Evolutionary conservation across 2,113 vertebrate species (phyloP), one percentile per base, ranked within the genome.

Genomic region (Xiphophorus couchianus): DNA sequence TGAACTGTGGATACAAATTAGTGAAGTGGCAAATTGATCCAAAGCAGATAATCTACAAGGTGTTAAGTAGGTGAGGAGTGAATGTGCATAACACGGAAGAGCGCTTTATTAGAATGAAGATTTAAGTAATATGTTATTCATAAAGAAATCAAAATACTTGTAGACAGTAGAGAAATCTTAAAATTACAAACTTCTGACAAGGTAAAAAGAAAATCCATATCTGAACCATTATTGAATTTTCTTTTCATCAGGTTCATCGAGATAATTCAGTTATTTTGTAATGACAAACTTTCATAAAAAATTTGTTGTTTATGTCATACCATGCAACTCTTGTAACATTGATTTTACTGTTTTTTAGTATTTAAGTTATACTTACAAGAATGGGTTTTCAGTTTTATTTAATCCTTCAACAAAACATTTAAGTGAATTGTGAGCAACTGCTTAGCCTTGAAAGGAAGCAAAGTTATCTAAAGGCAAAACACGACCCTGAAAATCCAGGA

Each of bases 401-500:
- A 77, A 80, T 83, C 27, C 30, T 66, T 67, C 80, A 86, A 89
- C 69, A 84, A 70, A 83, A 69, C 76, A 68, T 84, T 88, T 89
- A 76, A 81, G 39, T 74, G 80, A 84, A 91, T 86, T 81, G 22
- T 81, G 72, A 88, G 83, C 73, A 80, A 83, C 76, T 71, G 65
- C 35, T 0, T 64, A 89, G 89, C 91, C 79, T 78, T 93, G 91
- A 89, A 85, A 88, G 54, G 69, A 51, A 89, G 69, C 58, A 84
- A 87, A 89, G 89, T 90, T 87, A 83, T 92, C 69, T 77, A 64
- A 92, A 91, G 80, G 77, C 80, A 83, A 84, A 92, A 92, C 70
- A 80, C 80, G 89, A 93, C 88, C 93, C 89, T 94, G 91, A 93
- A 93, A 94, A 85, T 85, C 89, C 90, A 88, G 58, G 90, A 71